Evolutionary conservation across 1,140 invertebrate species (phyloP).

Genomic region (Chionoecetes opilio): DNA sequence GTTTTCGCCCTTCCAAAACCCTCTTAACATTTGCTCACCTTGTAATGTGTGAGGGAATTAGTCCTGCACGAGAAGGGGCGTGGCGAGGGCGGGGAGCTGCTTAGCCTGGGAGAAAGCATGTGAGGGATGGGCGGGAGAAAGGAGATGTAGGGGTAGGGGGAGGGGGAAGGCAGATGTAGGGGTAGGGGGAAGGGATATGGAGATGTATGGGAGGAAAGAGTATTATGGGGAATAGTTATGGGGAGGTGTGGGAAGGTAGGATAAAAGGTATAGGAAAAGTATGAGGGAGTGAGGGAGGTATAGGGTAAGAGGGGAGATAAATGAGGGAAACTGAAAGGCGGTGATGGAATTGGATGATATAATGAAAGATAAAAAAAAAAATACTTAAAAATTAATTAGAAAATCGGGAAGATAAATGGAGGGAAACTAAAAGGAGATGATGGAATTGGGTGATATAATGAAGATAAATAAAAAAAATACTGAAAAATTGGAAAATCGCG

Average conservation of each 20-base stretch:
- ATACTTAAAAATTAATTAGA: no score
- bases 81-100: not conserved
- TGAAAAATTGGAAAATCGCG: not conserved
- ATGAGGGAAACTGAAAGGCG: not conserved
- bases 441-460: not conserved
- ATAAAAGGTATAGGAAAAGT: not conserved
- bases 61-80: not conserved
- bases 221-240: not conserved
- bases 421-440: not conserved
- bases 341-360: not conserved
- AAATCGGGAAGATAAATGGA: no score
- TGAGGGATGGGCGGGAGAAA: not conserved
- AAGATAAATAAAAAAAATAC: no score
- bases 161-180: not conserved
- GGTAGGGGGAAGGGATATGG: not conserved
- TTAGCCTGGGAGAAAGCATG: not conserved
- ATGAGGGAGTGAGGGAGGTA: not conserved
- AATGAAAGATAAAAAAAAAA: not conserved
- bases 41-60: not conserved
- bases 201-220: not conserved
- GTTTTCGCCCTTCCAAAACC: not conserved
- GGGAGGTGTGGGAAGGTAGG: not conserved
- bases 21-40: not conserved
- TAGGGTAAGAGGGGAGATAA: not conserved
- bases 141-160: not conserved